Percentiles rank a stretch among this genome's conserved stretches.
Evolutionary conservation across 2,797 vertebrate genomes (phyloP).

Genomic region (Premnoplex brunnescens): DNA sequence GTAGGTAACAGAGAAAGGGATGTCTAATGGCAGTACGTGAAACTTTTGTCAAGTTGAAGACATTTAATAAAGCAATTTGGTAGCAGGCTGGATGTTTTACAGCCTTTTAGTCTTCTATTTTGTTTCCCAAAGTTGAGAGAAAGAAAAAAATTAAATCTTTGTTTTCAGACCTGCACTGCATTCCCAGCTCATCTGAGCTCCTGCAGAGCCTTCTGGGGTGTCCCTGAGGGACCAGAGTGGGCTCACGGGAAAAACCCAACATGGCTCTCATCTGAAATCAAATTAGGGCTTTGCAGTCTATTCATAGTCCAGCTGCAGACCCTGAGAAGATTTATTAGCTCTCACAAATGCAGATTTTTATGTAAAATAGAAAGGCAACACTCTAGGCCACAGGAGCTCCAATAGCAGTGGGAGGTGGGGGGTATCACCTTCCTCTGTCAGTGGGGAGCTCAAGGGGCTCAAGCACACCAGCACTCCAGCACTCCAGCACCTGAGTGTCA

Average conservation of each 20-base stretch:
- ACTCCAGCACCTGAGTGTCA: background rate
- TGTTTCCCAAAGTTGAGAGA: conserved; percentile 25
- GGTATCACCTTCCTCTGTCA: background rate
- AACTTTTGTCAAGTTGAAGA: conserved; percentile 26
- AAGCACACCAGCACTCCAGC: no score
- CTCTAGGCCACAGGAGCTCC: background rate
- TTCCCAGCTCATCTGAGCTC: background rate
- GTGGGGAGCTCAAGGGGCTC: background rate
- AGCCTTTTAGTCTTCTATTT: conserved; percentile 20
- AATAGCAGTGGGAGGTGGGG: background rate
- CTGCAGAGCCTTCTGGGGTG: background rate
- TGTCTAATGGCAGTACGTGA: conserved; percentile 2
- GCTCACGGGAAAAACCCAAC: background rate
- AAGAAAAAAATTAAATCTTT: background rate
- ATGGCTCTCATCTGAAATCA: background rate
- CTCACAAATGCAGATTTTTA: background rate
- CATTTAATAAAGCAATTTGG: conserved; percentile 12
- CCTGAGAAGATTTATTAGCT: background rate
- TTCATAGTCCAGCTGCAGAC: conserved; percentile 4
- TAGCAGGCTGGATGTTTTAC: background rate
- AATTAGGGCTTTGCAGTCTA: background rate
- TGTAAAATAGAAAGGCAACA: background rate
- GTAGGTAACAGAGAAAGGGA: conserved; percentile 39
- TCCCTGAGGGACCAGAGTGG: background rate
- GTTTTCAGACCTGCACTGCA: background rate